These are phyloP conservation scores for Paramormyrops kingsleyae DNA, from an alignment of 2,113 vertebrate genomes.

Conservation along the genomic window DNA sequence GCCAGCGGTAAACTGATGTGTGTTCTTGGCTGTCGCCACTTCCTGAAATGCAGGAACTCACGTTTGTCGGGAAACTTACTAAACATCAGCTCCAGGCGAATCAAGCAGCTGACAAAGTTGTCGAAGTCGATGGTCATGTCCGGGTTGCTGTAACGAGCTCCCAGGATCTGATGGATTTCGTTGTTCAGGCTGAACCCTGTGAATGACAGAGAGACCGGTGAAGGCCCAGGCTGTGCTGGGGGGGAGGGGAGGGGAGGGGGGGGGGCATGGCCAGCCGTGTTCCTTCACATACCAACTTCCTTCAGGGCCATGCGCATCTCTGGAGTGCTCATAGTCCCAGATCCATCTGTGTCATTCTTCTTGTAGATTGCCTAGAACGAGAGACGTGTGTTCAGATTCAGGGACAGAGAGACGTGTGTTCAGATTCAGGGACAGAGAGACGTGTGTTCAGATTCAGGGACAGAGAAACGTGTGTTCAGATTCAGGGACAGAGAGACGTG, in stretches of 20 bases:
- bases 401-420: not conserved
- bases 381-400: too few species aligned
- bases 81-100: conserved; percentile 67
- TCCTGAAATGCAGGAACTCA: not conserved
- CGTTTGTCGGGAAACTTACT: conserved; percentile 52
- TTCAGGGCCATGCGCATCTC: conserved; percentile 64
- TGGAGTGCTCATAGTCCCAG: conserved; percentile 57
- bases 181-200: conserved; percentile 64
- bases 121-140: conserved; percentile 61
- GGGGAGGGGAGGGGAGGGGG: accelerated
- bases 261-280: not conserved
- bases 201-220: not conserved
- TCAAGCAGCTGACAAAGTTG: conserved; percentile 64
- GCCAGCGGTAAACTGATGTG: not conserved
- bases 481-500: not conserved
- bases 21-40: not conserved
- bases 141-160: conserved; percentile 43
- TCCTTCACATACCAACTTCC: conserved; percentile 51
- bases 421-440: not conserved
- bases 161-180: conserved; percentile 58
- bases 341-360: conserved; percentile 54
- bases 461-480: not conserved
- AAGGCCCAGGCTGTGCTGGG: not conserved
- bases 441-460: not conserved
- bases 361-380: conserved; percentile 57